phyloP scores from a whole-genome alignment of 1,140 invertebrate species.

The Bombus vancouverensis region DNA sequence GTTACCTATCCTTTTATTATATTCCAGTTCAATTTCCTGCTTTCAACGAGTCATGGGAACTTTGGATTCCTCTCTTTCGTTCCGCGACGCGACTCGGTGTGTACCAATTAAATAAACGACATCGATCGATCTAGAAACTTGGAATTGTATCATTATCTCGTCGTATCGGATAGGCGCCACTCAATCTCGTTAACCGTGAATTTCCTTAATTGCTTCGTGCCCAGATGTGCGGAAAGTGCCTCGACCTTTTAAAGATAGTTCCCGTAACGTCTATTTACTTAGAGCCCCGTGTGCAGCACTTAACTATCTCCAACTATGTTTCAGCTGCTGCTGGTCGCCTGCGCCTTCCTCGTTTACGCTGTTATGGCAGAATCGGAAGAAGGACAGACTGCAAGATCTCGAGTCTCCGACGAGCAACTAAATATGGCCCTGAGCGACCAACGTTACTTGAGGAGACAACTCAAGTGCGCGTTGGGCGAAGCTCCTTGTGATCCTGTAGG shows the following conservation, averaged over 20 bases:
- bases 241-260: background rate
- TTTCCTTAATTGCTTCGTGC: slow-evolving; percentile 10
- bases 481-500: slow-evolving; percentile 88
- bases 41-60: too few species aligned
- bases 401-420: slow-evolving; percentile 85
- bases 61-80: background rate
- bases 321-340: slow-evolving; percentile 51
- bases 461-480: slow-evolving; percentile 88
- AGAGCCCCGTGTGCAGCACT: background rate
- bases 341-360: slow-evolving; percentile 27
- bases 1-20: background rate
- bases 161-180: background rate
- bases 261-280: slow-evolving; percentile 17
- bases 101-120: background rate
- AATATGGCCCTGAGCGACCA: slow-evolving; percentile 87
- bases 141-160: background rate
- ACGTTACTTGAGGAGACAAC: slow-evolving; percentile 87
- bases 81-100: background rate
- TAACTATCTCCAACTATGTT: slow-evolving; percentile 40
- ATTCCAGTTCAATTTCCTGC: background rate
- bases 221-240: background rate
- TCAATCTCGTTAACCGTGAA: background rate
- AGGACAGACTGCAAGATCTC: slow-evolving; percentile 71
- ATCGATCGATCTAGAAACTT: background rate
- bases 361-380: slow-evolving; percentile 48